Base-by-base conservation (phyloP, 2,113 vertebrate genomes). In the Pelusios castaneus region DNA sequence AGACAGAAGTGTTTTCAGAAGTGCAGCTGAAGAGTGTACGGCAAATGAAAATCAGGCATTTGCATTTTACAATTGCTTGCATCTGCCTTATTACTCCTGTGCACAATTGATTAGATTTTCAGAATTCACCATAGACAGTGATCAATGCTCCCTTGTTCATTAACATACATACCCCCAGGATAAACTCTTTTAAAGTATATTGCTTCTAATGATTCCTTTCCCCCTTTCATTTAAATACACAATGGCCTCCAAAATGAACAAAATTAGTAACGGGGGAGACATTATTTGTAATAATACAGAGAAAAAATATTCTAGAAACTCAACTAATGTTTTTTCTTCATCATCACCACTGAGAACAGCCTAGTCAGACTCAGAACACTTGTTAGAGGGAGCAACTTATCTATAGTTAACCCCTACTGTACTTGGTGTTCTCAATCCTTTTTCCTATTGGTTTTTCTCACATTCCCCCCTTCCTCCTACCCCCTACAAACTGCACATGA, bases 311-410 rank as follows among this genome's bases (percentile, higher is more conserved):
- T 14, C 67, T 54, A 9, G 84, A 92, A 92, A 96, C 92, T 84
- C 94, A 90, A 96, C 89, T 84, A 86, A 2, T 38, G 63, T 58
- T 92, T 96, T 97, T 96, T 43, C 41, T 90, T 94, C 90, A 93
- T 29, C 19, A 89, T 27, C n/a, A n/a, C n/a, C n/a, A n/a, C n/a
- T n/a, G n/a, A n/a, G n/a, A n/a, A n/a, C n/a, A n/a, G n/a, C n/a
- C n/a, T n/a, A n/a, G n/a, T n/a, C n/a, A n/a, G n/a, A n/a, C n/a
- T n/a, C n/a, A n/a, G n/a, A n/a, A n/a, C n/a, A n/a, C n/a, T n/a
- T n/a, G n/a, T n/a, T n/a, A n/a, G n/a, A n/a, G n/a, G n/a, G n/a
- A n/a, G 89, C 91, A 92, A 75, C 82, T 43, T 96, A 94, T 94
- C 95, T 95, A 94, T 17, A 86, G 82, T 89, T 96, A 96, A 90